Base-by-base conservation (phyloP, 2,113 vertebrate species). In the Tragulus kanchil region DNA sequence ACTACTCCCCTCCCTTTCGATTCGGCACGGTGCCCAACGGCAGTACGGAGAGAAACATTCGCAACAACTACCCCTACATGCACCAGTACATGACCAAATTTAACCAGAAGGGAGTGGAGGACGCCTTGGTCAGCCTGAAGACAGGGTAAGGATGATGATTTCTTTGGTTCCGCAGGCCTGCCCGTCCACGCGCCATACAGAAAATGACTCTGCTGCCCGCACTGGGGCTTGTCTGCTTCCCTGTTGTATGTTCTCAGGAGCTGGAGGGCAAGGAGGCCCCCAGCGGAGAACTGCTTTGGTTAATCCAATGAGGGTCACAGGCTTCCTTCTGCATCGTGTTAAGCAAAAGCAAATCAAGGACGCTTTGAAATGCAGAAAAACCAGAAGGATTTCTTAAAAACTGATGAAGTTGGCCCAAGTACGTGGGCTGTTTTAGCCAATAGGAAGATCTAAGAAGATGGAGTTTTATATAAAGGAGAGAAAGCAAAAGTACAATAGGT, bases 31-130 rank as follows among this genome's bases (percentile, higher is more conserved):
- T 99, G 95, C 99, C 99, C 14, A 99, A 99, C 6, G 99, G 99
- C 64, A 99, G 99, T 97, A 99, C 99, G 0, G 99, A 99, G 98
- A 99, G 99, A 93, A 99, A 99, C 97, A 99, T 99, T 97, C 98
- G 99, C 78, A 99, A 99, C 98, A 99, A 99, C 98, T 99, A 99
- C 97, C 99, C 99, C 0, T 99, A 99, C 95, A 99, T 99, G 99
- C 99, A 99, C 95, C 99, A 99, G 93, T 99, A 99, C 98, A 99
- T 99, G 99, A 99, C 99, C 5, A 99, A 99, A 83, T 99, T 99
- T 86, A 99, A 99, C 89, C 99, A 99, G 98, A 99, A 99, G 6
- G 99, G 99, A 85, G 99, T 99, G 0, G 98, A 98, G 94, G 99
- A 99, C 6, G 99, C 99, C 13, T 98, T 99, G 97, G 99, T 99